Base-by-base conservation (phyloP, 30 jellyfish, hydroid and myxozoan species). In the Sanderia malayensis region DNA sequence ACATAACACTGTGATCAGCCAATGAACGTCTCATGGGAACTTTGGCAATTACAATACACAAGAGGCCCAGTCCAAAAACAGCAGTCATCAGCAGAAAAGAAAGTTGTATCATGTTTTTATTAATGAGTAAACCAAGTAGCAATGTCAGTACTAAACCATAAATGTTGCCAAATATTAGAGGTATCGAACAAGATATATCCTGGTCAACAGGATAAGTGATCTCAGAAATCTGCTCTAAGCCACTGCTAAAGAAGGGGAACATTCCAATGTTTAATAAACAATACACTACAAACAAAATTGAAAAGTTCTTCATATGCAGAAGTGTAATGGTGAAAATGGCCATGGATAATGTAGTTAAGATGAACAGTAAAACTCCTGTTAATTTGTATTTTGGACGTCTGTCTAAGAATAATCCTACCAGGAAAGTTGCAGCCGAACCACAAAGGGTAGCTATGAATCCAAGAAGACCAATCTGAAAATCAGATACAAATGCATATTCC, bases 201-300 rank as follows among this genome's bases (percentile, higher is more conserved):
- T 81, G 95, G 15, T 91, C 59, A 0, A 81, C 93, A 0, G 97
- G 97, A 44, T 65, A 89, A 0, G 97, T 79, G 28, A 89, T 81
- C 45, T 89, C 97, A 10, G 95, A 90, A 31, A 87, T 46, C 23
- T 89, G 97, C 31, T 85, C 87, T 13, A 89, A 66, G 21, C 97
- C 97, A 58, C 76, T 59, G 70, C 92, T 47, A 0, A 81, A 55
- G 44, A 71, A 89, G 18, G 97, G 97, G 1, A 73, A 20, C 45
- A 59, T 69, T 13, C 74, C 80, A 23, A 75, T 11, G 19, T 92
- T 76, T 11, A 76, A 58, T 15, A 82, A 4, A 46, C 87, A 37
- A 27, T 61, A 62, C 57, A 78, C 29, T 21, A 72, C 44, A 33
- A 70, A 81, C 53, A 81, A 22, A 20, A 76, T 73, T 18, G 20